phyloP scores from a whole-genome alignment of 2,113 vertebrate species.

The Apaloderma vittatum region DNA sequence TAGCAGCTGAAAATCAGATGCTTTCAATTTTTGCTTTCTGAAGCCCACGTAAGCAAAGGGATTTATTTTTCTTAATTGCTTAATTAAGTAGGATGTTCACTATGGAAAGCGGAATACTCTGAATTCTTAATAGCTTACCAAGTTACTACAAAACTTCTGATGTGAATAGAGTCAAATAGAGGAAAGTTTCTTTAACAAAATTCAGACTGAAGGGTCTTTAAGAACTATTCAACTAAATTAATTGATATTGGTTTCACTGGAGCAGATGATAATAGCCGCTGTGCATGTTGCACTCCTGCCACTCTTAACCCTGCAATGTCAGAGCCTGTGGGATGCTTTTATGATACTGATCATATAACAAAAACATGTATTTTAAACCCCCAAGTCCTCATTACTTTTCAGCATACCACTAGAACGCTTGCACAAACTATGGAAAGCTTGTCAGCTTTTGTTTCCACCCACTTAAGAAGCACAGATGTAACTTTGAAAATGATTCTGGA shows the following conservation, averaged over 20 bases:
- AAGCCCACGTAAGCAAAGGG: slow-evolving; percentile 49
- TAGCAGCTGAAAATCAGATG: slow-evolving; percentile 17
- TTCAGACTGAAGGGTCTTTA: not conserved
- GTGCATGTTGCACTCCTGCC: not conserved
- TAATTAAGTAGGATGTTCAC: slow-evolving; percentile 56
- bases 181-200: slow-evolving; percentile 35
- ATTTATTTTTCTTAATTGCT: slow-evolving; percentile 64
- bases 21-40: slow-evolving; percentile 24
- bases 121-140: slow-evolving; percentile 21
- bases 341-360: not conserved
- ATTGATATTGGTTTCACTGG: slow-evolving; percentile 13
- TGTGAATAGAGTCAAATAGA: not conserved
- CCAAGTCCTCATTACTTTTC: not conserved
- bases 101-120: not conserved
- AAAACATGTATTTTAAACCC: not conserved
- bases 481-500: not conserved
- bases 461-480: not conserved
- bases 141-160: slow-evolving; percentile 24
- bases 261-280: slow-evolving; percentile 21
- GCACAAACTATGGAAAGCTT: not conserved
- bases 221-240: slow-evolving; percentile 45
- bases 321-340: not conserved
- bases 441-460: not conserved
- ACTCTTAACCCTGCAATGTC: not conserved
- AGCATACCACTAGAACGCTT: not conserved